These are phyloP conservation scores for Apeira syringaria DNA, from an alignment of 2,888 invertebrate genomes.

Conservation along the genomic window DNA sequence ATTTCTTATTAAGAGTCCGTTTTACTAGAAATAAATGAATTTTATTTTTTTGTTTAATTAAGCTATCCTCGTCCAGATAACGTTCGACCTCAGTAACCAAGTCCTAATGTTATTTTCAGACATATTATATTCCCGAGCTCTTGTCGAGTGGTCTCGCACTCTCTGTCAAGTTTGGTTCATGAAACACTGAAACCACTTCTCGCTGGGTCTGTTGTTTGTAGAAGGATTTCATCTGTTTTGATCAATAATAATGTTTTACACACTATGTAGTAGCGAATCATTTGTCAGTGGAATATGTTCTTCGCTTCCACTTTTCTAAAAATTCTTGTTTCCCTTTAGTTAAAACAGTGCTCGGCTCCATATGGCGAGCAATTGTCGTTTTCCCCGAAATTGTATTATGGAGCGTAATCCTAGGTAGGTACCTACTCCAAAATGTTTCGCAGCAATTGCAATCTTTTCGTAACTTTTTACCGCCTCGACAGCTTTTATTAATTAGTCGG, in stretches of 20 bases:
- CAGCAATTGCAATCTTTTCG: constrained; percentile 22
- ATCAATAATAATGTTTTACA: constrained; percentile 31
- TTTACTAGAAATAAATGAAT: no score
- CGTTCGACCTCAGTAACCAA: not conserved
- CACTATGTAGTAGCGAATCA: constrained; percentile 29
- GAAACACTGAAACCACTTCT: constrained; percentile 30
- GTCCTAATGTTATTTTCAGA: not conserved
- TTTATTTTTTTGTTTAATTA: no score
- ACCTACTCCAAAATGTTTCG: constrained; percentile 20
- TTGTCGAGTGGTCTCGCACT: not conserved
- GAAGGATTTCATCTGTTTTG: constrained; percentile 21
- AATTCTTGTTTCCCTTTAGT: constrained; percentile 5
- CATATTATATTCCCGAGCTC: not conserved
- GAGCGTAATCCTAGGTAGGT: constrained; percentile 21
- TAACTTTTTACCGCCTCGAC: constrained; percentile 21
- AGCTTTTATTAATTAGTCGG: constrained; percentile 20
- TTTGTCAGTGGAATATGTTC: constrained; percentile 24
- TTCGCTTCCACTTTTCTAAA: constrained; percentile 27
- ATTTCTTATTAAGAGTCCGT: no score
- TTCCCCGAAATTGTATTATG: constrained; percentile 22
- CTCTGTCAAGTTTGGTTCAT: not conserved
- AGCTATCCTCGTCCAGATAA: not conserved
- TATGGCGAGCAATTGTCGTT: constrained; percentile 22
- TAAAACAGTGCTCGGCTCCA: constrained; percentile 23
- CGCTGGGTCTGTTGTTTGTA: constrained; percentile 26